Conservation (phyloP, 2,113 vertebrate species). For the Colossoma macropomum region DNA sequence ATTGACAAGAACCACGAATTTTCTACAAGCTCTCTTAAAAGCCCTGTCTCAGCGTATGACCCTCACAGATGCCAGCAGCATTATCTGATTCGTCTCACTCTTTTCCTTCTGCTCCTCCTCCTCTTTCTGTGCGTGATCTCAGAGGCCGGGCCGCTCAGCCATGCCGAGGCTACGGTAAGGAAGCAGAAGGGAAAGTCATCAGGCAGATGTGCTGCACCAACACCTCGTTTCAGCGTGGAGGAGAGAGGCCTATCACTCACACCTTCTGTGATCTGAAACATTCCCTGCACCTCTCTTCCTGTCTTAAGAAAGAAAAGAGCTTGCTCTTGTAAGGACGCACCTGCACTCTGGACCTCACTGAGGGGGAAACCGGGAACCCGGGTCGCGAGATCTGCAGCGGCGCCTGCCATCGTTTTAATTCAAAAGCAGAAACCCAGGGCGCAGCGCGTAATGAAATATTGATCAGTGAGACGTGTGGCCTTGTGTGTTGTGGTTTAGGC, state of each 20-base stretch:
- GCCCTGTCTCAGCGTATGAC: neutral
- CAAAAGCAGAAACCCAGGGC: slow-evolving; percentile 2
- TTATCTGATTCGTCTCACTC: slow-evolving; percentile 45
- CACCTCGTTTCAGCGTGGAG: slow-evolving; percentile 11
- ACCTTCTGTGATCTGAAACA: slow-evolving; percentile 13
- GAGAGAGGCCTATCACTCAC: slow-evolving; percentile 64
- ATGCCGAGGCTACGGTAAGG: slow-evolving; percentile 46
- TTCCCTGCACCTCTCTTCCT: neutral
- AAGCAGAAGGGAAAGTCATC: slow-evolving; percentile 69
- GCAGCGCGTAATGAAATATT: slow-evolving; percentile 39
- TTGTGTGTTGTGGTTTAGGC: neutral
- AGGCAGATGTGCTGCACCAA: neutral
- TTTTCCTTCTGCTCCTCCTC: slow-evolving; percentile 4
- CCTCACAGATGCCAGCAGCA: slow-evolving; percentile 23
- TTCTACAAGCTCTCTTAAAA: neutral
- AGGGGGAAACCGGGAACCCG: neutral
- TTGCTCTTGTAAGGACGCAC: neutral
- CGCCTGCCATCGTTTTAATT: neutral
- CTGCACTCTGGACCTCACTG: neutral
- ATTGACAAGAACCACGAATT: neutral
- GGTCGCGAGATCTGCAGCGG: neutral
- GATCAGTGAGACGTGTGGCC: slow-evolving; percentile 11
- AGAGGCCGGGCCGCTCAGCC: slow-evolving; percentile 3
- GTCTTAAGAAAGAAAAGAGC: neutral
- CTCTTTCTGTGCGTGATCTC: slow-evolving; percentile 51